Percentiles rank a stretch among this genome's conserved stretches.
These are phyloP conservation scores for Pelobates fuscus DNA, from an alignment of 2,113 vertebrate species.

Conservation along the genomic window DNA sequence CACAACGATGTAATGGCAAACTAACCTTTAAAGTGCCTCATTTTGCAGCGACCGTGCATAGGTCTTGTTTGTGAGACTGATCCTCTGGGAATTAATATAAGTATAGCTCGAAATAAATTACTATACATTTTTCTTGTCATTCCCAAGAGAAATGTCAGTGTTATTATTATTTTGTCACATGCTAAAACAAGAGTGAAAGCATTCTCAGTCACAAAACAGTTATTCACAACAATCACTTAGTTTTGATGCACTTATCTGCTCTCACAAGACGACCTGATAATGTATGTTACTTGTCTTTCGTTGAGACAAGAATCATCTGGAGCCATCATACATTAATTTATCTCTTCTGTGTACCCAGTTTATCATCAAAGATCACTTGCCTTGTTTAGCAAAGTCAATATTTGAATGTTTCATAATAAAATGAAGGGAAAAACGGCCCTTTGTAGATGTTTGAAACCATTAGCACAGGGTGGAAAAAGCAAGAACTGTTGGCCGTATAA, in stretches of 20 bases:
- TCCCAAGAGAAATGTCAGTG: conserved; percentile 21
- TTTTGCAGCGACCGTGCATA: not conserved
- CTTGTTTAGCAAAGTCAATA: not conserved
- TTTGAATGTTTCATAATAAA: conserved; percentile 8
- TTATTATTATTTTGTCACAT: conserved; percentile 27
- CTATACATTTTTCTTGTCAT: not conserved
- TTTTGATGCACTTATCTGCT: conserved; percentile 37
- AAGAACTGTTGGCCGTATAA: too few relatives aligned
- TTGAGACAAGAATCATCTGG: conserved; percentile 36
- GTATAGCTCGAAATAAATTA: too few relatives aligned
- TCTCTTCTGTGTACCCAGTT: conserved; percentile 23
- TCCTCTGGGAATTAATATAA: conserved; percentile 12
- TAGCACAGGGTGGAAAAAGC: too few relatives aligned
- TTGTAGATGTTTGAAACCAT: too few relatives aligned
- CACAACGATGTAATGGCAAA: not conserved
- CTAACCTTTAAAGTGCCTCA: not conserved
- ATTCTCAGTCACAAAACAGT: not conserved
- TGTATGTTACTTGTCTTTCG: conserved; percentile 44
- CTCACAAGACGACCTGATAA: conserved; percentile 28
- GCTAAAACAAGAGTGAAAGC: not conserved
- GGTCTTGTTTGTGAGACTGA: conserved; percentile 10
- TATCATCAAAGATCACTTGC: conserved; percentile 31
- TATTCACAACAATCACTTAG: conserved; percentile 22
- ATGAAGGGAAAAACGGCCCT: conserved; percentile 10
- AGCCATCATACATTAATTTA: conserved; percentile 32